Percentiles rank a stretch among this genome's conserved stretches.
Evolutionary conservation across 2,797 vertebrate genomes (phyloP).

Genomic region (Megalops cyprinoides): DNA sequence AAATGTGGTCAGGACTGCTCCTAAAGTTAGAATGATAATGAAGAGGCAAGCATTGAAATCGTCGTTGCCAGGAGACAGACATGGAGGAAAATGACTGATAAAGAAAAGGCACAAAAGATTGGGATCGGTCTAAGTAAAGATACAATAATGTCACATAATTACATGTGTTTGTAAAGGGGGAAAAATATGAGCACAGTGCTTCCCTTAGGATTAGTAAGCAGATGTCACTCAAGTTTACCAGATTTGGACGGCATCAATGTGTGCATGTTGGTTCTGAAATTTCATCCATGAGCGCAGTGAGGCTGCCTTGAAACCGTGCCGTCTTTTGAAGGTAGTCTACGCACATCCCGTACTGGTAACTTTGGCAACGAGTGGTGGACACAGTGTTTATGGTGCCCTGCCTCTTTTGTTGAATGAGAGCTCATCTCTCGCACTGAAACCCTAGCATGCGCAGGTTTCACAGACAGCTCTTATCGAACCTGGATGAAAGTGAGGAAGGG

Average conservation of each 20-base stretch:
- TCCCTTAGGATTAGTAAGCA: constrained; percentile 32
- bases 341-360: not conserved
- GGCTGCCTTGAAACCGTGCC: not conserved
- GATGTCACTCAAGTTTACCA: constrained; percentile 20
- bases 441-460: not conserved
- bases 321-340: not conserved
- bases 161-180: constrained; percentile 54
- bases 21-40: constrained; percentile 73
- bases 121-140: constrained; percentile 44
- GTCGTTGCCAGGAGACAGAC: constrained; percentile 75
- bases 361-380: not conserved
- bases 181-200: constrained; percentile 38
- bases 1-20: constrained; percentile 69
- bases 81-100: constrained; percentile 65
- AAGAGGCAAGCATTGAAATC: constrained; percentile 73
- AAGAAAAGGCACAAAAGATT: constrained; percentile 65
- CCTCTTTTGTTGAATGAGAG: not conserved
- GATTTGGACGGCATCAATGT: not conserved
- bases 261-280: no score
- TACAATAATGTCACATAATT: constrained; percentile 65
- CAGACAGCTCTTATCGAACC: not conserved
- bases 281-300: not conserved
- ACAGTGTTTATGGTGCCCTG: not conserved
- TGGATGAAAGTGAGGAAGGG: not conserved
- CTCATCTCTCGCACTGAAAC: not conserved